Base-by-base conservation (phyloP, 2,888 invertebrate species). In the Rhorus exstirpatorius region DNA sequence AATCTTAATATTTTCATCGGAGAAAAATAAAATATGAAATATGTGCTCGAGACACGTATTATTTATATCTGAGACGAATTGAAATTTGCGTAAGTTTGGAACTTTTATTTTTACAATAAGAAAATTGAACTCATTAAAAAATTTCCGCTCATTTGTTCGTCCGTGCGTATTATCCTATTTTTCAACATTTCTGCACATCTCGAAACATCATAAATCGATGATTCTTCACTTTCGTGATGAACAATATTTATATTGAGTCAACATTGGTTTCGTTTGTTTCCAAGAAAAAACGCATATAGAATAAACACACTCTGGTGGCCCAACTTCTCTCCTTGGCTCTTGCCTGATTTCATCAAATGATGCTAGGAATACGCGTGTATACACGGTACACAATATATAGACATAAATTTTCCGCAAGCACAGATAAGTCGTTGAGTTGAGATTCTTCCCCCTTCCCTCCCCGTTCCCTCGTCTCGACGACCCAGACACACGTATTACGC, bases 391-490 rank as follows among this genome's bases (percentile, higher is more conserved):
- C 31, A 6, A 31, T 49, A 31, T 51, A 51, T 26, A 61, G 14
- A 8, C 21, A 35, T 21, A 21, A 8, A 35, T 68, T 53, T 68
- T 51, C 38, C 53, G 10, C 51, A 21, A 53, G 35, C 67, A 35
- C 21, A 38, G 41, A 70, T 70, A 26, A 55, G 70, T 55, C 24
- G 17, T 55, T 70, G 70, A 55, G 55, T 53, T 41, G 49, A 44
- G 19, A 35, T 67, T n/a, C n/a, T 35, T 19, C 70, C 55, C 41
- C 24, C 14, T 38, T 2, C 1, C 12, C 41, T 68, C 8, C 38
- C 53, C 6, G 21, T 14, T 7, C 55, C 1, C 3, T 41, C n/a
- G n/a, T n/a, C n/a, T n/a, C n/a, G n/a, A 12, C 41, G n/a, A 60
- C 21, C 35, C 14, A 44, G n/a, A 41, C n/a, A n/a, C 17, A 61